Base-by-base conservation (phyloP, 2,113 vertebrate species). In the Panthera leo region DNA sequence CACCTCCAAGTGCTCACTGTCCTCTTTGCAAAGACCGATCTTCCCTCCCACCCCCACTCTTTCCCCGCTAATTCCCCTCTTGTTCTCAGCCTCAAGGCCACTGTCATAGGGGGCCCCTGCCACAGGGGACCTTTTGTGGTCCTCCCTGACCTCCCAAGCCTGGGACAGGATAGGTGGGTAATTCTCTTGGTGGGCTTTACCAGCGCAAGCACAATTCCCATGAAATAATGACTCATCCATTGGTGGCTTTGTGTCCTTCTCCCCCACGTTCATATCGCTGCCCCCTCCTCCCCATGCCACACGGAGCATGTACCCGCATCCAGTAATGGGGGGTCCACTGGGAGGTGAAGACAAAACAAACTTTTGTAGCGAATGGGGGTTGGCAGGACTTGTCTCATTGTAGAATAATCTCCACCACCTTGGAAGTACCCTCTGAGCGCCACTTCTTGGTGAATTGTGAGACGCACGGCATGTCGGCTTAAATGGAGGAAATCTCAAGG, bases 211-310 rank as follows among this genome's bases (percentile, higher is more conserved):
- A 55, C 80, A 3, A 0, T 63, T 76, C 29, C 25, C 34, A 7
- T 3, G n/a, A 48, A 39, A 51, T 34, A 21, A 12, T 29, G 21
- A 3, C 39, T 16, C 5, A 21, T 53, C n/a, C 1, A 0, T 6
- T 8, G n/a, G 65, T 27, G 36, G 34, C 31, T 51, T 29, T 7
- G 2, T 34, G 48, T 87, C 65, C 48, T 7, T 71, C 0, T 27
- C 51, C 5, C 55, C 58, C 42, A 0, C 0, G 29, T 42, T 65
- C 13, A 18, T 15, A 53, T 1, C 71, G 86, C 42, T 4, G 36
- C 58, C 39, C 3, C 31, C 23, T 16, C 36, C 86, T 84, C 55
- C n/a, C 0, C 34, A 39, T 2, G 0, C 58, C 0, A 0, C 2
- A 10, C 48, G 39, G 14, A 14, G 10, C 0, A 0, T 1, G 5